Evolutionary conservation across 2,797 vertebrate species (phyloP).

Genomic region (Macrochelys suwanniensis): DNA sequence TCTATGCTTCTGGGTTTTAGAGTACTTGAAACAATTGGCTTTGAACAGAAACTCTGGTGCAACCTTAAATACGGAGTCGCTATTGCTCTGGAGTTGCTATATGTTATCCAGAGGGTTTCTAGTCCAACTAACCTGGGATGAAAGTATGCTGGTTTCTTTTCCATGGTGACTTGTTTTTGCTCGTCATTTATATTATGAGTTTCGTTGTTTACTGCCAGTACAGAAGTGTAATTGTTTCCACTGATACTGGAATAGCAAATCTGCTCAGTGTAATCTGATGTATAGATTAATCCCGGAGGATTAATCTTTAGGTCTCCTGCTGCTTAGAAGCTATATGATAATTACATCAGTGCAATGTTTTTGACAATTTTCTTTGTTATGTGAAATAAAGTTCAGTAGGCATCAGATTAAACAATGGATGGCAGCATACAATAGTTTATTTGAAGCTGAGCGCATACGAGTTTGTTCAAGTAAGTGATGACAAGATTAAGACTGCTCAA

Average conservation of each 20-base stretch:
- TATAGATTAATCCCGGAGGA: not conserved
- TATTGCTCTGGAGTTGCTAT: not conserved
- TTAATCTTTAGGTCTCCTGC: not conserved
- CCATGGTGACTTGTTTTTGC: not conserved
- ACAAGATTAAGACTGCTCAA: not conserved
- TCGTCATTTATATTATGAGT: not conserved
- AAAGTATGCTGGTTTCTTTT: not conserved
- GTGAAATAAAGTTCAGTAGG: not conserved
- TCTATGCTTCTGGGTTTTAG: fast-evolving
- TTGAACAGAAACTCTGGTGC: not conserved
- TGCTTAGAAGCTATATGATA: not conserved
- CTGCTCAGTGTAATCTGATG: not conserved
- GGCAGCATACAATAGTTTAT: not conserved
- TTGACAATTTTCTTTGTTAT: constrained; percentile 1
- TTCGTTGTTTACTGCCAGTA: not conserved
- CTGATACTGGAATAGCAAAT: not conserved
- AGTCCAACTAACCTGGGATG: not conserved
- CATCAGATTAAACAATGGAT: not conserved
- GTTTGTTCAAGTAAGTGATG: not conserved
- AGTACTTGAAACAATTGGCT: not conserved
- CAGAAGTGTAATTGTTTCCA: not conserved
- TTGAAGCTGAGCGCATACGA: not conserved
- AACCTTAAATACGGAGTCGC: not conserved
- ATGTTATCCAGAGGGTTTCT: not conserved
- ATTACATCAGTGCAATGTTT: not conserved